A percentile compares a stretch with the other conserved stretches of the same genome.
Evolutionary conservation across 1,140 invertebrate species (phyloP).

Genomic region (Bombyx mandarina): DNA sequence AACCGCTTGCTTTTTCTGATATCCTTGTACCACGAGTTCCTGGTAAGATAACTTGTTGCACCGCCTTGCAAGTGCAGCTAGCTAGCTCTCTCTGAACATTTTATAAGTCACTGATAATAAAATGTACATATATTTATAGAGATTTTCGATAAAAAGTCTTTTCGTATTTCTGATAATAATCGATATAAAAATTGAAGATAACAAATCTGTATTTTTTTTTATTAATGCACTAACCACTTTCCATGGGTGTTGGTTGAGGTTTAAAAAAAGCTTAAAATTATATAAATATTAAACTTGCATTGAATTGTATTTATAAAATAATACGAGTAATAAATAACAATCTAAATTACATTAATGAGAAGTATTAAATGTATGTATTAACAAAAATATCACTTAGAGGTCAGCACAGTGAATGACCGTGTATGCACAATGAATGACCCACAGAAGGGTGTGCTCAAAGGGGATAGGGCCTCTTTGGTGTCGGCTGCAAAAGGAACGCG

Average conservation of each 20-base stretch:
- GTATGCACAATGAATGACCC: conserved; percentile 59
- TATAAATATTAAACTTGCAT: neutral
- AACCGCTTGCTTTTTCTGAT: conserved; percentile 43
- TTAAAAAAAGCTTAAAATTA: neutral
- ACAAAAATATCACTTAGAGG: conserved; percentile 20
- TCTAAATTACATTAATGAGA: neutral
- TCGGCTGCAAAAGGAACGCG: conserved; percentile 63
- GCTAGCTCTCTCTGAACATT: too few species aligned
- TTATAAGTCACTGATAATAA: too few species aligned
- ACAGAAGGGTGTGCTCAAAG: conserved; percentile 58
- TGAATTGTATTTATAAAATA: neutral
- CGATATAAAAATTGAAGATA: too few species aligned
- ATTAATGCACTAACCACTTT: neutral
- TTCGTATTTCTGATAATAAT: too few species aligned
- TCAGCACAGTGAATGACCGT: conserved; percentile 39
- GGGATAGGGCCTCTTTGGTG: conserved; percentile 68
- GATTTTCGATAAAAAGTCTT: too few species aligned
- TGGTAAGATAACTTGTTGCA: conserved; percentile 42
- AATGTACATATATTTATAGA: too few species aligned
- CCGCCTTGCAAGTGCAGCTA: conserved; percentile 9
- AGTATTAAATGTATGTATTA: neutral
- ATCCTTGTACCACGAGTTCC: conserved; percentile 60
- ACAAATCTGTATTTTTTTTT: too few species aligned
- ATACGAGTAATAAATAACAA: neutral
- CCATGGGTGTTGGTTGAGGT: neutral